Evolutionary conservation across 2,797 vertebrate species (phyloP), one percentile per base, ranked within the genome.

Genomic region (Pitangus sulphuratus): DNA sequence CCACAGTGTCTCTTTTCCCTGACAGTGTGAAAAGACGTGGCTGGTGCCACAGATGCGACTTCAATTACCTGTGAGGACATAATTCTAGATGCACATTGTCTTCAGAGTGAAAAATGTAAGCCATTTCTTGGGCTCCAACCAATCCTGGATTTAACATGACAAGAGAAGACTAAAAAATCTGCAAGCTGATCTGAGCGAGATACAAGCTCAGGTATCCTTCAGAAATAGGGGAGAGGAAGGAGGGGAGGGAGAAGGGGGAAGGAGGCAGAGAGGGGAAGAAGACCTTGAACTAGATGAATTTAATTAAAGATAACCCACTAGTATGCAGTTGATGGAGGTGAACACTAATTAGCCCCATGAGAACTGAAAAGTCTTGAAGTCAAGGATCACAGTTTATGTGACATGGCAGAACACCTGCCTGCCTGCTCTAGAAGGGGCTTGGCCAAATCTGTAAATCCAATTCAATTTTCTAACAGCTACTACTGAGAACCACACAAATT

Each of bases 271-370:
- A 86, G 37, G 35, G 90, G 16, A 30, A 16, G 19, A 72, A 72
- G 51, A 90, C 44, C 18, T 24, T 64, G 16, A 82, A 45, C 20
- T 48, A 74, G 48, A 68, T 75, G 70, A 82, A 82, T 91, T 61
- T 96, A 91, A 94, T 93, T 84, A 89, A 47, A n/a, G 76, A 78
- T 65, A 90, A 95, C 28, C 33, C 5, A 2, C 22, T 62, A 72
- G 48, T 14, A 20, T 15, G 64, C n/a, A 50, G 53, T 33, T 87
- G 71, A 77, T 66, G 53, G 16, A 94, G 25, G 37, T 65, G 25
- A 85, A 42, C n/a, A 83, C 39, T 64, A 86, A 64, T 47, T 77
- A 89, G n/a, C 11, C 48, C 26, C 1, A 0, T 17, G 42, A 93
- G 65, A 92, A 93, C 58, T 70, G 57, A 62, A 68, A 79, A 70